These are phyloP conservation scores for Bubalus kerabau DNA, from an alignment of 2,113 vertebrate genomes.

Conservation along the genomic window DNA sequence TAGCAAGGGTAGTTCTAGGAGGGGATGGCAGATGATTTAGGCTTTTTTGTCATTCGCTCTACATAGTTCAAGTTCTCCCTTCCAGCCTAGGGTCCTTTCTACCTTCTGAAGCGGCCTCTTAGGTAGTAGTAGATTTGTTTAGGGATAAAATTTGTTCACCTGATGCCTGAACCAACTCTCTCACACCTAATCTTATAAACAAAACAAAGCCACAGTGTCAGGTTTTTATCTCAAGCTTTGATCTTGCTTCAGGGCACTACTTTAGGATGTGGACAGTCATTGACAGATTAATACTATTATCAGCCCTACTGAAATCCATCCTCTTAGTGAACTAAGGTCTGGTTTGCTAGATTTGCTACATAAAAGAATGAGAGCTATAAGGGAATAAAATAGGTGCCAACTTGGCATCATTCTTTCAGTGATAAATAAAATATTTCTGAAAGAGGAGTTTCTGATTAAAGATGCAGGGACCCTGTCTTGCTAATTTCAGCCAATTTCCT, in stretches of 20 bases:
- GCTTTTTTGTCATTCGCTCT: neutral
- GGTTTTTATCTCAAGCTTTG: neutral
- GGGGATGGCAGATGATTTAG: neutral
- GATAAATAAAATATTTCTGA: slow-evolving; percentile 10
- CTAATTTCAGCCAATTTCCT: slow-evolving; percentile 40
- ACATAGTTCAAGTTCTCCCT: neutral
- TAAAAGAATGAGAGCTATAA: neutral
- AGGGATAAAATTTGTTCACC: neutral
- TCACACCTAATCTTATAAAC: neutral
- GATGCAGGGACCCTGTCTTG: neutral
- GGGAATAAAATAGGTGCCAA: neutral
- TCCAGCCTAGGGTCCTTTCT: neutral
- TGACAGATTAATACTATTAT: neutral
- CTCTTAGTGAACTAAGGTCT: neutral
- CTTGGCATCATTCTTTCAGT: neutral
- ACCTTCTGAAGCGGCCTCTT: neutral
- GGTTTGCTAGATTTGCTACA: neutral
- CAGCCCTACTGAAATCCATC: neutral
- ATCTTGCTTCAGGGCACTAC: neutral
- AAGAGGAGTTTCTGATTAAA: slow-evolving; percentile 21
- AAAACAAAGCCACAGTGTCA: rapidly evolving
- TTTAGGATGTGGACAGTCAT: neutral
- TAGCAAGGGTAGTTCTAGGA: neutral
- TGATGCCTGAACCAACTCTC: neutral
- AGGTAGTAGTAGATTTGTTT: neutral